These are phyloP conservation scores for Marmota monax DNA, from an alignment of 2,113 vertebrate species.

Conservation along the genomic window DNA sequence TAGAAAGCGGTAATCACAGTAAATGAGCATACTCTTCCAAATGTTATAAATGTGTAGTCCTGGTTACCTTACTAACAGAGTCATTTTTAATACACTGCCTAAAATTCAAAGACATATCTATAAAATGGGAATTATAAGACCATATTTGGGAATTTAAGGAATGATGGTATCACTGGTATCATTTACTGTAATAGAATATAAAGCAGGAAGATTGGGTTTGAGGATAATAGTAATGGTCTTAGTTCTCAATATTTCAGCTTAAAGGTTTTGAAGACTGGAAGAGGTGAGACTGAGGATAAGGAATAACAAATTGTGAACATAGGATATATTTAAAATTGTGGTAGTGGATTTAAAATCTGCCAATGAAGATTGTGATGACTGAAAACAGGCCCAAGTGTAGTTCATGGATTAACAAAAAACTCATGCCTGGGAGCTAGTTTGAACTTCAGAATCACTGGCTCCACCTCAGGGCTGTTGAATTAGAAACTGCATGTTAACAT, in stretches of 20 bases:
- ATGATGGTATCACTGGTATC: neutral
- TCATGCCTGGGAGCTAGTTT: neutral
- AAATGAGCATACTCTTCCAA: constrained; percentile 17
- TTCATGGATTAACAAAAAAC: neutral
- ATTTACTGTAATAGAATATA: neutral
- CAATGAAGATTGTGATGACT: neutral
- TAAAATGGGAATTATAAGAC: constrained; percentile 10
- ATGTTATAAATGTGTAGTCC: neutral
- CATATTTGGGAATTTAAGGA: constrained; percentile 19
- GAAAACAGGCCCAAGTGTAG: neutral
- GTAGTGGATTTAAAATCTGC: neutral
- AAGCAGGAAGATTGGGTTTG: neutral
- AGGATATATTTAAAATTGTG: neutral
- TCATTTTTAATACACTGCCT: constrained; percentile 4
- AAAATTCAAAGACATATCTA: neutral
- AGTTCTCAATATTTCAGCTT: neutral
- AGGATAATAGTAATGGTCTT: neutral
- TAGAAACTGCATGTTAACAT: neutral
- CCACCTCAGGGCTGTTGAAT: neutral
- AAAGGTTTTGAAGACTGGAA: neutral
- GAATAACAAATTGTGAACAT: neutral
- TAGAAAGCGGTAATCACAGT: neutral
- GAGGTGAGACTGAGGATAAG: neutral
- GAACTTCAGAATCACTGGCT: neutral
- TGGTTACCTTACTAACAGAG: neutral